Percentiles rank a stretch among this genome's conserved stretches.
Conservation (phyloP, 2,888 invertebrate genomes). For the Pseudococcus longispinus region DNA sequence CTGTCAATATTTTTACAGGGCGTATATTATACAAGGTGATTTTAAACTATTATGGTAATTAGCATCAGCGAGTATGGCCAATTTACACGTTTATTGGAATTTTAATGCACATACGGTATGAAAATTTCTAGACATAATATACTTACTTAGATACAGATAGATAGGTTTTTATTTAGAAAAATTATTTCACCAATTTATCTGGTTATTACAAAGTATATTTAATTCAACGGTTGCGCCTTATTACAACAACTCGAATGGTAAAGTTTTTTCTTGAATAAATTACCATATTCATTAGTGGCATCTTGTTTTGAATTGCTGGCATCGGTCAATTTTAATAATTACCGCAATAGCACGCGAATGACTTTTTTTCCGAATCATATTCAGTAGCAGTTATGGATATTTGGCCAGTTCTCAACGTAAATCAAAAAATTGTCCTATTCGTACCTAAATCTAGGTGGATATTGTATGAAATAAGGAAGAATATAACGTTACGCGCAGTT, state of each 20-base stretch:
- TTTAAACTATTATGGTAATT: background rate
- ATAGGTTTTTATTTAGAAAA: background rate
- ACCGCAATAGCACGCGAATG: background rate
- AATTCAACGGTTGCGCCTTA: constrained; percentile 6
- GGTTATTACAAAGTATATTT: constrained; percentile 10
- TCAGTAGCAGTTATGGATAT: background rate
- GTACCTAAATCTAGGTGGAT: background rate
- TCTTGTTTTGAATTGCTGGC: background rate
- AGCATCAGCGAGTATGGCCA: background rate
- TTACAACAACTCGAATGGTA: background rate
- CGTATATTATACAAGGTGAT: constrained; percentile 5
- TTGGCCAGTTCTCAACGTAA: background rate
- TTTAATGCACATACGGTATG: background rate
- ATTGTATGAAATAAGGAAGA: background rate
- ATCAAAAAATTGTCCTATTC: background rate
- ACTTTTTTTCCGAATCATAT: background rate
- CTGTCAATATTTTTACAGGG: constrained; percentile 24
- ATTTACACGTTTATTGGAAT: constrained; percentile 31
- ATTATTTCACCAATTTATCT: constrained; percentile 10
- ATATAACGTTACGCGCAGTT: background rate
- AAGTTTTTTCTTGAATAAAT: constrained; percentile 19
- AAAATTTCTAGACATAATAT: background rate
- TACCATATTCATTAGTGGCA: constrained; percentile 30
- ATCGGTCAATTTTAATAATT: constrained; percentile 27
- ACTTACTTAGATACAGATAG: background rate